Base-by-base conservation (phyloP, 1,140 invertebrate species). In the Leptestheria dahalacensis region DNA sequence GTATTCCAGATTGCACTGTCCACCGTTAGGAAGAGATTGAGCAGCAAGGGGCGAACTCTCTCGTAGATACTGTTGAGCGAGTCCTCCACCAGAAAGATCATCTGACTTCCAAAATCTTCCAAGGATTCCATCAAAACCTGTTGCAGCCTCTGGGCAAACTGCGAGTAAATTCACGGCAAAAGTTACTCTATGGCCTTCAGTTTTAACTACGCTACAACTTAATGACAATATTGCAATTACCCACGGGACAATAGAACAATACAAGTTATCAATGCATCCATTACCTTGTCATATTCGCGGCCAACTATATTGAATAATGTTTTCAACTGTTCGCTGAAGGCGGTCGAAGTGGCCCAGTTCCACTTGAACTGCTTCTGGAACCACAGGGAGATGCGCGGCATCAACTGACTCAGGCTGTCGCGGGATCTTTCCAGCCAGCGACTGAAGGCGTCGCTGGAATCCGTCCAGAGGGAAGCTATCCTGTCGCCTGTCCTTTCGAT, bases 101-200 rank as follows among this genome's bases (percentile, higher is more conserved):
- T 74, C 20, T 25, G 49, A 15, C 18, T 21, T 6, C 18, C 23
- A 52, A 52, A 51, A 28, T 52, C 77, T 66, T 86, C 83, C 55
- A 86, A 78, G 61, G 85, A 85, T 49, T 82, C 79, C 29, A 87
- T 79, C 53, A 87, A 82, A 9, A 79, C 78, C 48, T 88, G 81
- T 65, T 88, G 85, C 28, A 88, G 64, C 59, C 86, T 80, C 65
- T 86, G 83, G 0, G 87, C 77, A 57, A 87, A 82, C 67, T 69
- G 48, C 9, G 61, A 63, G 18, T 2, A 63, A 9, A 55, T 55
- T 55, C 55, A 62, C 4, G 18, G 3, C 15, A 0, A 0, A 49
- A 49, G 18, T 47, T 12, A 47, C 11, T 49, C 4, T 23, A 15
- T 20, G 12, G 18, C 23, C 18, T 20, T 49, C 4, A 49, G 48